Evolutionary conservation across 2,113 vertebrate genomes (phyloP), one percentile per base, ranked within the genome.

Genomic region (Ancistrus triradiatus): DNA sequence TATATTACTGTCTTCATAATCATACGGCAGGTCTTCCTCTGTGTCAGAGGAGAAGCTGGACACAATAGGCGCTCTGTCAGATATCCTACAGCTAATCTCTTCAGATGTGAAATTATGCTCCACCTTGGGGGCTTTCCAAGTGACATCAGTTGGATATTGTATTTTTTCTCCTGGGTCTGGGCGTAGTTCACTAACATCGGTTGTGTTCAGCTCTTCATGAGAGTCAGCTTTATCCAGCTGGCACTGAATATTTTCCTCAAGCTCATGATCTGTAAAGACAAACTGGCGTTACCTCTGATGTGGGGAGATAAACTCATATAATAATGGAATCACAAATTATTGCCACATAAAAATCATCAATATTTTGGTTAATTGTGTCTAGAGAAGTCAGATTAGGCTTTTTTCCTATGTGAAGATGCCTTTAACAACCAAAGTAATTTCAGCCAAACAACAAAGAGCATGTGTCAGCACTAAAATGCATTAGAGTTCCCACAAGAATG

Each of bases 81-180:
- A 37, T 51, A 71, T 24, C 0, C 85, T 85, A 3, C 79, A 72
- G 3, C 44, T 85, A 11, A 80, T 80, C 37, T 75, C 83, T 44
- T 49, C 69, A 2, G 77, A 81, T 6, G 67, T 52, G 2, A 49
- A 68, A 6, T 50, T n/a, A 24, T 56, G 37, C 21, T 60, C 33
- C 11, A 62, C 66, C 13, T 66, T 59, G 15, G 49, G 6, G n/a
- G 53, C 25, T 4, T 49, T 73, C 55, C 25, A 35, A 7, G 28
- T 10, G 10, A 33, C 27, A 52, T 53, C 57, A 37, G 27, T 13
- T 47, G 49, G 31, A 17, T 55, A 35, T 31, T 44, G 58, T 6
- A 42, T 15, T 44, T 27, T 59, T 38, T 64, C 42, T 53, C 43
- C 52, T 33, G 51, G 49, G 33, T 38, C 52, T 33, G 51, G 49